Evolutionary conservation across 2,888 invertebrate species (phyloP).

Genomic region (Tortrix viridana): DNA sequence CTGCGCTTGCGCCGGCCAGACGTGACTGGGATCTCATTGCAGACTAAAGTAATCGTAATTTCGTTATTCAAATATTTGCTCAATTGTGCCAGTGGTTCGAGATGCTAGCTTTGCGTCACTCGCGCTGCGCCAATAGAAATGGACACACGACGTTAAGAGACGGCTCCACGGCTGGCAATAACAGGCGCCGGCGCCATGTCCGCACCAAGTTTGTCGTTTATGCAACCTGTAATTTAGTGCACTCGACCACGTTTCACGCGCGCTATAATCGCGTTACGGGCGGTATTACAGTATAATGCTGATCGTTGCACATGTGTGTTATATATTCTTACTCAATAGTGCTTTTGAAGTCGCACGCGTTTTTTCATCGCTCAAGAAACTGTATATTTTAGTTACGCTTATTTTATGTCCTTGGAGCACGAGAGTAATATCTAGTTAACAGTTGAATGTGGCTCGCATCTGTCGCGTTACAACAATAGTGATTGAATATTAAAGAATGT

Average conservation of each 20-base stretch:
- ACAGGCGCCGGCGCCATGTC: slow-evolving; percentile 24
- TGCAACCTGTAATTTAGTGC: slow-evolving; percentile 56
- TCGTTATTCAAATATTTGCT: slow-evolving; percentile 22
- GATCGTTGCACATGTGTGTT: slow-evolving; percentile 44
- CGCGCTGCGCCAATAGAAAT: slow-evolving; percentile 8
- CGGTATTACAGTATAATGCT: slow-evolving; percentile 56
- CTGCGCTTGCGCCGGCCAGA: neutral
- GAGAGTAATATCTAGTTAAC: slow-evolving; percentile 63
- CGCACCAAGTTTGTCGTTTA: slow-evolving; percentile 40
- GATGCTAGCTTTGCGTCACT: slow-evolving; percentile 9
- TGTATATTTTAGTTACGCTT: slow-evolving; percentile 69
- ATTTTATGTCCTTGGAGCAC: slow-evolving; percentile 74
- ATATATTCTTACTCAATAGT: slow-evolving; percentile 65
- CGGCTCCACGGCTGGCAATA: slow-evolving; percentile 4
- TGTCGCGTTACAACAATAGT: slow-evolving; percentile 39
- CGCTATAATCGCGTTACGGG: slow-evolving; percentile 54
- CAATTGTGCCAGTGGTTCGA: slow-evolving; percentile 18
- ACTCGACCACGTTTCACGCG: slow-evolving; percentile 58
- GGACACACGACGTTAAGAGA: neutral
- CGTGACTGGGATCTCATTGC: neutral
- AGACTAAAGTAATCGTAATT: neutral
- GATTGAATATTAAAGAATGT: slow-evolving; percentile 16
- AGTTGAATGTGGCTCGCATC: slow-evolving; percentile 51
- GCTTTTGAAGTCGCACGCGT: slow-evolving; percentile 65
- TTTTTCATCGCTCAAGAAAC: slow-evolving; percentile 61